Percentiles rank a stretch among this genome's conserved stretches.
Conservation (phyloP, 1,140 invertebrate genomes). For the Aphelinus atriplicis region DNA sequence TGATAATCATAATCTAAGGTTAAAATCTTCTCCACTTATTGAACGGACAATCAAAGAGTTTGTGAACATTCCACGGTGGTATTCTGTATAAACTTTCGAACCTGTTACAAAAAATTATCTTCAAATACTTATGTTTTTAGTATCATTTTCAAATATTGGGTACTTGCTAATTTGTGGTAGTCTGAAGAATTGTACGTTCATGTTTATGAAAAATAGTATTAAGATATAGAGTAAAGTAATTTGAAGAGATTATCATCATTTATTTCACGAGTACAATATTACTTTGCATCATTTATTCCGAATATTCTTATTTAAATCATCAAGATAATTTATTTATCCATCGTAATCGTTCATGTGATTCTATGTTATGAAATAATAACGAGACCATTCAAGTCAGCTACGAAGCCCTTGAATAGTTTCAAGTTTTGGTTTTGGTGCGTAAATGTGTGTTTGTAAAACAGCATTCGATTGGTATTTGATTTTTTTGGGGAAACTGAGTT, state of each 20-base stretch:
- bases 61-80: no score
- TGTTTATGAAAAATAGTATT: no score
- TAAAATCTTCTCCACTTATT: no score
- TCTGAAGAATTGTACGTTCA: no score
- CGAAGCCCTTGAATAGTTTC: neutral
- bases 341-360: neutral
- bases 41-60: no score
- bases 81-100: no score
- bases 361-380: neutral
- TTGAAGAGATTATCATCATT: neutral
- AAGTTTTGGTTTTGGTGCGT: neutral
- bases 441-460: neutral
- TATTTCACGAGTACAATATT: constrained; percentile 8
- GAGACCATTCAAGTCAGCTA: neutral
- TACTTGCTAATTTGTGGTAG: no score
- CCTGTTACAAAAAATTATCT: no score
- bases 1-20: no score
- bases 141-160: no score
- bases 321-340: neutral
- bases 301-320: no score
- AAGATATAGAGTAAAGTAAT: neutral
- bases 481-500: constrained; percentile 55
- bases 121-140: no score
- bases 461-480: constrained; percentile 23
- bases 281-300: neutral